Base-by-base conservation (phyloP, 2,113 vertebrate genomes). In the Poecilia latipinna region DNA sequence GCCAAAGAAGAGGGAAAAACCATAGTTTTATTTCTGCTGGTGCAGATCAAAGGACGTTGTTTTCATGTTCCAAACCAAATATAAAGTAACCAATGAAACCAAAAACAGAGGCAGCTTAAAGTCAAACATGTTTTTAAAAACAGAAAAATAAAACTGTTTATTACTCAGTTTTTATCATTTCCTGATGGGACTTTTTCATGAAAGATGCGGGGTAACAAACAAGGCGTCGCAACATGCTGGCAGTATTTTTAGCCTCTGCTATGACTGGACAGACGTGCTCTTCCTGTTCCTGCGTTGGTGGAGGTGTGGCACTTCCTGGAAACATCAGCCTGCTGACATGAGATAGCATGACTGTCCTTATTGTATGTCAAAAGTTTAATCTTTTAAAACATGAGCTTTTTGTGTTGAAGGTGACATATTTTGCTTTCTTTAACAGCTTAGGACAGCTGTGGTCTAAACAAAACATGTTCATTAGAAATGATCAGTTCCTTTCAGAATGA, bases 161-260 rank as follows among this genome's bases (percentile, higher is more conserved):
- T 24, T 66, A 66, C 22, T 22, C 44, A 32, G 31, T 17, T 79
- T 86, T 83, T 86, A 77, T 73, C 61, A 79, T 67, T 74, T 87
- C 64, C 75, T 64, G 65, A 26, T 81, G 72, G 28, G 63, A 74
- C 24, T 8, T 44, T 74, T 76, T 75, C 68, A 26, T 24, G 0
- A 61, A 68, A 29, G 68, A 77, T 78, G 76, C 67, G 69, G 57
- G 26, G 78, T 73, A 57, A 61, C 67, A 75, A 65, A 68, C 24
- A 51, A 37, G 15, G 24, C 24, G 32, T 61, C 24, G 31, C 51
- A 29, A 68, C 61, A 72, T 28, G 37, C 17, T 6, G 1, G 64
- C 51, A 35, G 65, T 92, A 89, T 91, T 90, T 64, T 86, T 87
- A 85, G 81, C 80, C 77, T 89, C 82, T 89, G 88, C 84, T 65